phyloP scores from a whole-genome alignment of 2,797 vertebrate genomes.

The Ptychadena robeensis region DNA sequence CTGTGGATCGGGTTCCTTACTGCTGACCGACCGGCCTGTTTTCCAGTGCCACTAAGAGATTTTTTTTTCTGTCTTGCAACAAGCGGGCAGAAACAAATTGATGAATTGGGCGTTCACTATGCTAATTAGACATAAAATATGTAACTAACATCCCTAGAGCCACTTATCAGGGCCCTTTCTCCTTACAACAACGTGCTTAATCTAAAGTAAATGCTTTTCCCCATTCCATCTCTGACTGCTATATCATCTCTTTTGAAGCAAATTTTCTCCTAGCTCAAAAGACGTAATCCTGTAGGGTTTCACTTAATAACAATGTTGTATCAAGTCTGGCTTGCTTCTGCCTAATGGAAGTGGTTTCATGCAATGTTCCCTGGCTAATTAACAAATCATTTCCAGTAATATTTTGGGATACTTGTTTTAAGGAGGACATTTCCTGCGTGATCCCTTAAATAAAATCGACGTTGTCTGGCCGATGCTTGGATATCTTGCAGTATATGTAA shows the following conservation, averaged over 20 bases:
- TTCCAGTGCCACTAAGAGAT: constrained; percentile 63
- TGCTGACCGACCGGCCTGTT: constrained; percentile 66
- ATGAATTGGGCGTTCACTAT: constrained; percentile 83
- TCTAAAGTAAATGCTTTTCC: constrained; percentile 76
- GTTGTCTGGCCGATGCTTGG: not conserved
- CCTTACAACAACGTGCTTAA: constrained; percentile 72
- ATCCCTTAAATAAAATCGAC: not conserved
- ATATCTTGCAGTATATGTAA: not conserved
- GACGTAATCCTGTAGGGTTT: constrained; percentile 51
- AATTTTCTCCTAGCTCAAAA: constrained; percentile 62
- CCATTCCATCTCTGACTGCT: constrained; percentile 72
- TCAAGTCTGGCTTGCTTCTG: constrained; percentile 57
- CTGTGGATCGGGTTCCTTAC: constrained; percentile 63
- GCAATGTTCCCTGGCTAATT: constrained; percentile 34
- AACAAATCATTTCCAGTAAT: constrained; percentile 40
- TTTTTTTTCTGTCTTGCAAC: constrained; percentile 66
- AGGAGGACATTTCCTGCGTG: not conserved
- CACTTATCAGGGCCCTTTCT: constrained; percentile 69
- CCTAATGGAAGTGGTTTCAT: constrained; percentile 37
- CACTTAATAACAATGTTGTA: constrained; percentile 60
- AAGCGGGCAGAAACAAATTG: constrained; percentile 80
- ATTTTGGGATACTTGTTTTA: constrained; percentile 17
- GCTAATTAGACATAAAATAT: constrained; percentile 83
- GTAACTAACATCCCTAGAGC: constrained; percentile 77
- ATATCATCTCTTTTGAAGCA: constrained; percentile 68